Base-by-base conservation (phyloP, 35 echinoderm and acorn worm genomes). In the Lytechinus pictus region DNA sequence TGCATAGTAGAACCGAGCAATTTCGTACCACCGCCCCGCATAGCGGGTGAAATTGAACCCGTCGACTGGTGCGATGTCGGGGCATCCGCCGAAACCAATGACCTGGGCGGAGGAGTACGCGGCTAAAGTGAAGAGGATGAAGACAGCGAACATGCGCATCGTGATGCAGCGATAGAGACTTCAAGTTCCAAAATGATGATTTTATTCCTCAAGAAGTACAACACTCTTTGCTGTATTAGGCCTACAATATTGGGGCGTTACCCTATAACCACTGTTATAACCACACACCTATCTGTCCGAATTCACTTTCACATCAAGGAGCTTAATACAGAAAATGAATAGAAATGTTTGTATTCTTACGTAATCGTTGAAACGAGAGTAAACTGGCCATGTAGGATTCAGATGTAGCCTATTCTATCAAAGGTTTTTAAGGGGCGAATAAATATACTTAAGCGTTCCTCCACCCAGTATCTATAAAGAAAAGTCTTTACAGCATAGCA, bases 11-110 rank as follows among this genome's bases (percentile, higher is more conserved):
- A 93, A 93, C 11, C 19, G 29, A 54, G 91, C 91, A 54, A 93
- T 93, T 27, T 16, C 54, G 91, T 93, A 93, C 91, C 91, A 93
- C 9, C n/a, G 28, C 28, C 91, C 91, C 11, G 54, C 52, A 53
- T 54, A 93, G 52, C 10, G 28, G 11, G 55, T 14, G 52, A 93
- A 52, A 12, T 93, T 24, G 91, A 93, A 93, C 2, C 56, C 91
- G 24, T 27, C 9, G 28, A 55, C 53, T 7, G n/a, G 28, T 14
- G 53, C 9, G 44, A 93, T 13, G n/a, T 93, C 91, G 91, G 91
- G 91, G 54, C 91, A 93, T 53, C 91, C 11, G 52, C 91, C 91
- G 91, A 93, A 54, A 14, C 91, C 91, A 19, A 93, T 19, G 24
- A 93, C 91, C 91, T 93, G 91, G 52, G 91, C 91, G 12, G 91